Base-by-base conservation (phyloP, 2,797 vertebrate species). In the Sebastes reedi region DNA sequence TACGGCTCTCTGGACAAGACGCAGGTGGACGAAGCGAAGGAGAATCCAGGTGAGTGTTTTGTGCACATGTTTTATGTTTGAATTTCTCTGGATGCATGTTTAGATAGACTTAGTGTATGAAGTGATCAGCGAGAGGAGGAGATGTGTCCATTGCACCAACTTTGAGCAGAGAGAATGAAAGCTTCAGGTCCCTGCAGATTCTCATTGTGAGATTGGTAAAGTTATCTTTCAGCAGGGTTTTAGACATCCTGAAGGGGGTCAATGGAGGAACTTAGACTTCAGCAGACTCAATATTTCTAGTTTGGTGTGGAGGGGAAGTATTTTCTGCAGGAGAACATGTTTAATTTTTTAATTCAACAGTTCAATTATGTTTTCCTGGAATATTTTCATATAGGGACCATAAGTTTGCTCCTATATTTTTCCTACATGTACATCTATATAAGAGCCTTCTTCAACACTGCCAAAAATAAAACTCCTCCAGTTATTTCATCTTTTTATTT, bases 1-100 rank as follows among this genome's bases (percentile, higher is more conserved):
- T 89, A 87, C 52, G 85, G 88, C 14, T 88, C 94, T 60, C 4
- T 93, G 79, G 92, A 94, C 2, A 55, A 69, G 55, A 89, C 75
- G 13, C 86, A 75, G 54, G 75, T 77, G 68, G 71, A 84, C 5
- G 82, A 10, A 81, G 64, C 2, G 0, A 27, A 1, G 27, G 77
- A 82, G 39, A 77, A 76, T 81, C 2, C 88, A 56, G 16, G 92
- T 92, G 86, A 92, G 86, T 50, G 46, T 42, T 42, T 42, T 16
- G 39, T 16, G 39, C 39, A 54, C 20, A 5, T n/a, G 50, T 11
- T 50, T 46, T 24, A 4, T 8, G 12, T 27, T 20, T 18, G 6
- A 2, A 11, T 22, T 36, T 1, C 24, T 6, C 8, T 8, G 13
- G n/a, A 29, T 39, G 46, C 12, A 12, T 10, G 39, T 12, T 36